phyloP scores from a whole-genome alignment of 1,140 invertebrate genomes.

The Drosophila sp. region DNA sequence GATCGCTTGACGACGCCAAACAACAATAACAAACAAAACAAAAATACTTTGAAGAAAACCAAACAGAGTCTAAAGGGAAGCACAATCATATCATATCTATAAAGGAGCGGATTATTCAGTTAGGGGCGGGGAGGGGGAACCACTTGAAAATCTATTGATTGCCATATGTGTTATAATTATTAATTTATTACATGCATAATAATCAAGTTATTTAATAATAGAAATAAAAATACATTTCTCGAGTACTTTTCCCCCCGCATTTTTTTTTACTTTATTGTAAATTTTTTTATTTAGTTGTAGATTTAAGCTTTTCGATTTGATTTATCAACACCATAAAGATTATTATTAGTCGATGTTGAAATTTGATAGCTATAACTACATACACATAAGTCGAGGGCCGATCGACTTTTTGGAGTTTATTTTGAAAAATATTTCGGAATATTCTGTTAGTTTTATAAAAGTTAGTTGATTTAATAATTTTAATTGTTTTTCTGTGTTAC shows the following conservation, averaged over 20 bases:
- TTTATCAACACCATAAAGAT: conserved; percentile 52
- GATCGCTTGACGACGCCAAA: conserved; percentile 31
- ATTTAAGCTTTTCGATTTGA: conserved; percentile 32
- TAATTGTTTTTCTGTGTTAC: too few relatives aligned
- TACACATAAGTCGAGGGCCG: too few relatives aligned
- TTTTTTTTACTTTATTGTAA: not conserved
- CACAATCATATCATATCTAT: conserved; percentile 38
- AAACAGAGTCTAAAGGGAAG: conserved; percentile 17
- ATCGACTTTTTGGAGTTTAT: too few relatives aligned
- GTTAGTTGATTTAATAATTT: too few relatives aligned
- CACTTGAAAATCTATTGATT: conserved; percentile 63
- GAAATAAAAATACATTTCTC: conserved; percentile 25
- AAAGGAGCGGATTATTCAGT: conserved; percentile 2
- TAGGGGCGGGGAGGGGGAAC: not conserved
- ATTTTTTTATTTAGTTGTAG: conserved; percentile 14
- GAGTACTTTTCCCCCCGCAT: conserved; percentile 1
- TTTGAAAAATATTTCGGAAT: too few relatives aligned
- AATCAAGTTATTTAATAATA: conserved; percentile 30
- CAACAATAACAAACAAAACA: conserved; percentile 3
- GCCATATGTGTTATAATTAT: conserved; percentile 62
- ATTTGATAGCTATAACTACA: not conserved
- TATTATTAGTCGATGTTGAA: conserved; percentile 46
- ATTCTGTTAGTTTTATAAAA: too few relatives aligned
- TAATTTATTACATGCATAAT: conserved; percentile 70
- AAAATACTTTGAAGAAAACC: not conserved